Base-by-base conservation (phyloP, 30 jellyfish, hydroid and myxozoan species). In the Aurelia aurita region DNA sequence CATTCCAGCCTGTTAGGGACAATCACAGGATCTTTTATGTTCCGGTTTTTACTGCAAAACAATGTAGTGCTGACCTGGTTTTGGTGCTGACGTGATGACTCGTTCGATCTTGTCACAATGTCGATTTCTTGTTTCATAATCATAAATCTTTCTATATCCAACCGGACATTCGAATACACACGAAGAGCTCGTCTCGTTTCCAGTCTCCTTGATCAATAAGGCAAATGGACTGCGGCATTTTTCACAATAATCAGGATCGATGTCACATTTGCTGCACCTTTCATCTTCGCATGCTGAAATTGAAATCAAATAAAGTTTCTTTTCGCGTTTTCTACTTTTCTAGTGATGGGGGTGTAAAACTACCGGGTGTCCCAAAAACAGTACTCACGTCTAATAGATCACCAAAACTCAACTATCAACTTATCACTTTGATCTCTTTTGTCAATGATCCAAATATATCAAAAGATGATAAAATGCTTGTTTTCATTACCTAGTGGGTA, bases 111-210 rank as follows among this genome's bases (percentile, higher is more conserved):
- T 20, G 69, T 64, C 76, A 23, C 51, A 39, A 39, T 39, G 47
- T 27, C 44, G 79, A 0, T 27, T 32, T 74, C 83, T 46, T 82
- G 69, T 19, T 20, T 49, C 53, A 27, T 80, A 66, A 18, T 47
- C 79, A 39, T 9, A 80, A 23, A 60, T 29, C 49, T 45, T 27
- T 61, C 51, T 54, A 67, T 61, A 80, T 10, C 90, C 90, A 8
- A 32, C 47, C n/a, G 90, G 90, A 23, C 90, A 80, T 45, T 43
- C 44, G 46, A 64, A 63, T 2, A 44, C 39, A 55, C 90, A 80
- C 12, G 51, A 39, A 0, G 51, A 39, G 51, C 32, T 19, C 19
- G 71, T 34, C 0, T 34, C 75, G 34, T 53, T 46, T 18, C 61
- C 90, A 1, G 54, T 65, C 6, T 65, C 47, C 58, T 69, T 82